Evolutionary conservation across 2,888 invertebrate species (phyloP).

Genomic region (Acanthococcus lagerstroemiae): DNA sequence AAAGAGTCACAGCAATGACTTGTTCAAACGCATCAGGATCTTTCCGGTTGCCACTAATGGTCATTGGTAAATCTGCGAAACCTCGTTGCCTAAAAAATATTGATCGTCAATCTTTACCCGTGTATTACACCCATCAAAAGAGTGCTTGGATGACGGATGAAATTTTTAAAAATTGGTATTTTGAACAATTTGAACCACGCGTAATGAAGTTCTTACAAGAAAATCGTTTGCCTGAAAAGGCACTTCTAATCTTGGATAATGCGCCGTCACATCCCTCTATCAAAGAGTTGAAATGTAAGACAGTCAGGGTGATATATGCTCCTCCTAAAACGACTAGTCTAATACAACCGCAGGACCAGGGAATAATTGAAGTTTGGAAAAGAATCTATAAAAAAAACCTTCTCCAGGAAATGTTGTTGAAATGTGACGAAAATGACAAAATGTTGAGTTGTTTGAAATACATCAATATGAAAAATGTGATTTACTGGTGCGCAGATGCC

Average conservation of each 20-base stretch:
- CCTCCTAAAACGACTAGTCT: neutral
- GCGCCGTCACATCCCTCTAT: neutral
- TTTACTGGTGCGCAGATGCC: neutral
- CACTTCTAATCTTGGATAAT: neutral
- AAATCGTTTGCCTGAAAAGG: neutral
- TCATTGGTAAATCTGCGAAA: too few species aligned
- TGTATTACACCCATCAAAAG: too few species aligned
- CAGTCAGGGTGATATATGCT: neutral
- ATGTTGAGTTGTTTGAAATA: neutral
- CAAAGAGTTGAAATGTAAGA: neutral
- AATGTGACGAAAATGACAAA: neutral
- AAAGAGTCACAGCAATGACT: too few species aligned
- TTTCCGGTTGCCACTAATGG: too few species aligned
- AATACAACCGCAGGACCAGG: neutral
- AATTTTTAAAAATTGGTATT: neutral
- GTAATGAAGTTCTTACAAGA: neutral
- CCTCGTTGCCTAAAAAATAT: too few species aligned
- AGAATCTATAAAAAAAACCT: neutral
- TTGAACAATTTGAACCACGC: neutral
- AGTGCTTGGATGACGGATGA: neutral
- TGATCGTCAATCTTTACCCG: too few species aligned
- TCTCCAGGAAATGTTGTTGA: neutral
- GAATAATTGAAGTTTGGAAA: neutral
- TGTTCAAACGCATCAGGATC: too few species aligned
- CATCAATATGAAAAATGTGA: neutral